These are phyloP conservation scores for Equus przewalskii DNA, from an alignment of 2,113 vertebrate species.

Conservation along the genomic window DNA sequence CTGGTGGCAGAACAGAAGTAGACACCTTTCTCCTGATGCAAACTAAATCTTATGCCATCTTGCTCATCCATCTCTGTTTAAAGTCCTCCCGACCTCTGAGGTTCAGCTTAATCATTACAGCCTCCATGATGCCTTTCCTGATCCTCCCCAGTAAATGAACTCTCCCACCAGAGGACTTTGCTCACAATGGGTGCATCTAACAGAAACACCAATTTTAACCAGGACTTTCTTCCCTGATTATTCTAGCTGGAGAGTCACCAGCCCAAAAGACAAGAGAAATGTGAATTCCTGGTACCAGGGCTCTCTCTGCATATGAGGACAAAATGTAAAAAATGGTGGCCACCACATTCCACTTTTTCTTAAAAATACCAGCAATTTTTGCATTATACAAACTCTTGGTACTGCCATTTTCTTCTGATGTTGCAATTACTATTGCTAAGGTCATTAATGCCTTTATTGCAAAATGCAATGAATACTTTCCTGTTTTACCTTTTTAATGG, in stretches of 20 bases:
- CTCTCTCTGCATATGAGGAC: background rate
- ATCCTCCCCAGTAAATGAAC: background rate
- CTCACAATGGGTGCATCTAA: background rate
- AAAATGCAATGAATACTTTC: background rate
- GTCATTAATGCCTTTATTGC: background rate
- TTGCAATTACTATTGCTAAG: background rate
- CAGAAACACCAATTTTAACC: background rate
- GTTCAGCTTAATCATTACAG: background rate
- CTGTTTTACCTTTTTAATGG: background rate
- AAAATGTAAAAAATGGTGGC: background rate
- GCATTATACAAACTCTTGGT: background rate
- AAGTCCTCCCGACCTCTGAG: background rate
- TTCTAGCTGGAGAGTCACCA: conserved; percentile 14
- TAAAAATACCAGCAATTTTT: background rate
- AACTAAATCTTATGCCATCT: background rate
- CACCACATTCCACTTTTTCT: conserved; percentile 7
- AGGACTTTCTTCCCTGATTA: conserved; percentile 1
- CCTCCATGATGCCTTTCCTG: background rate
- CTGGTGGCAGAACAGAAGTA: background rate
- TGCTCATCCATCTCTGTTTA: background rate
- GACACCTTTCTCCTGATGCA: background rate
- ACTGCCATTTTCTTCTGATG: background rate
- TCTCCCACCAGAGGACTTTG: background rate
- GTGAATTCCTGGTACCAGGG: background rate
- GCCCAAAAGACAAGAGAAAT: background rate